A percentile compares a stretch with the other conserved stretches of the same genome.
phyloP scores from a whole-genome alignment of 1,140 invertebrate species.

The Drosophila fuyamai region DNA sequence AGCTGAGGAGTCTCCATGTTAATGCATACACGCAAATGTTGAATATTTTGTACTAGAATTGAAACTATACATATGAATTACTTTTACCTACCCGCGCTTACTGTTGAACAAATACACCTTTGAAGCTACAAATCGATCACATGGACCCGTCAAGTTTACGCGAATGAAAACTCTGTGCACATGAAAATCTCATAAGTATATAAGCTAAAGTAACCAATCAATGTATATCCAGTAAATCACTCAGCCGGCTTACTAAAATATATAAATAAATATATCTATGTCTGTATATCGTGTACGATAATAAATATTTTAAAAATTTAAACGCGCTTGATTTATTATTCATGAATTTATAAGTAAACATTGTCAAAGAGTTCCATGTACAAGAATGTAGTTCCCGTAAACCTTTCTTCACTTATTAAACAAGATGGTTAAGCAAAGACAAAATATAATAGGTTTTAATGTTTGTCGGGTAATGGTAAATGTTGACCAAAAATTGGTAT shows the following conservation, averaged over 20 bases:
- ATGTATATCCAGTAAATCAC: conserved; percentile 73
- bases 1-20: conserved; percentile 27
- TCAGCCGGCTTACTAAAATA: conserved; percentile 69
- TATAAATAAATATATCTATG: conserved; percentile 64
- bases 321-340: neutral
- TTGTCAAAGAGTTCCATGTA: too few species aligned
- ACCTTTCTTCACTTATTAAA: too few species aligned
- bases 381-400: too few species aligned
- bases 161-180: conserved; percentile 46
- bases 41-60: conserved; percentile 71
- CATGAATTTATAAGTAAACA: too few species aligned
- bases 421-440: too few species aligned
- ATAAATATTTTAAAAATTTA: conserved; percentile 78
- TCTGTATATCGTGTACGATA: conserved; percentile 78
- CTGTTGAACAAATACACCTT: conserved; percentile 54
- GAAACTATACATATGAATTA: conserved; percentile 74
- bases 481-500: too few species aligned
- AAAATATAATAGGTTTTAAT: too few species aligned
- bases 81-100: conserved; percentile 48
- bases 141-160: conserved; percentile 33
- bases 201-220: conserved; percentile 62
- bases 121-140: conserved; percentile 35
- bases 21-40: conserved; percentile 63
- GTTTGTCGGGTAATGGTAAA: too few species aligned
- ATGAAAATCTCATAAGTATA: conserved; percentile 69